Evolutionary conservation across 2,888 invertebrate species (phyloP), one percentile per base, ranked within the genome.

Genomic region (Catocala sponsa): DNA sequence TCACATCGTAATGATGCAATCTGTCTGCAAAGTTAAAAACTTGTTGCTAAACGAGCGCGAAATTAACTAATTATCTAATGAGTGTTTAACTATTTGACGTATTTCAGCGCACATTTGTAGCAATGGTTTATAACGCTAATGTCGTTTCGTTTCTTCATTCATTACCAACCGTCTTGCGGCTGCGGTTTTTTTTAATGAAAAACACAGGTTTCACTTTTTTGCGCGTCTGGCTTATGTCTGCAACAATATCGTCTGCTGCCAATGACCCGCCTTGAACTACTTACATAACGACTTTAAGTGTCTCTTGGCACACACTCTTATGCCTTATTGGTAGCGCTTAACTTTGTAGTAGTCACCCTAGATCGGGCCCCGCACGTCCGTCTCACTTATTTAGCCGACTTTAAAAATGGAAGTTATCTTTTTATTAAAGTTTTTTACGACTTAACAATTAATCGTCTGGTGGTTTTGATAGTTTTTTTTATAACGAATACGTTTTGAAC

Each of bases 181-280:
- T 68, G 69, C 65, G 65, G 63, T 61, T 74, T 72, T 79, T 81
- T 80, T 73, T 70, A 73, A 79, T 81, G 86, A 89, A 91, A 91
- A 91, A 82, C 85, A 82, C 85, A 84, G 86, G 91, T 92, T 93
- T 92, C 91, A 91, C 91, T 92, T 94, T 93, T 93, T 94, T 94
- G 91, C 79, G 81, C 86, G 94, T 93, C 94, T 94, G 90, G 91
- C 84, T 81, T 77, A 81, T 81, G 93, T 93, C 92, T 93, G 90
- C 82, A 86, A 80, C 83, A 82, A 86, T 87, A 86, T 82, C 81
- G 89, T 83, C 85, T 78, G 84, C 81, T 81, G 91, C 84, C 92
- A 89, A 86, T 83, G 92, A 91, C 90, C 93, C 81, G 84, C 94
- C 94, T 94, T 94, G 94, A 92, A 92, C 92, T 86, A 92, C 81